Percentiles rank a stretch among this genome's conserved stretches.
Conservation (phyloP, 2,113 vertebrate species). For the Rhipidura dahli region DNA sequence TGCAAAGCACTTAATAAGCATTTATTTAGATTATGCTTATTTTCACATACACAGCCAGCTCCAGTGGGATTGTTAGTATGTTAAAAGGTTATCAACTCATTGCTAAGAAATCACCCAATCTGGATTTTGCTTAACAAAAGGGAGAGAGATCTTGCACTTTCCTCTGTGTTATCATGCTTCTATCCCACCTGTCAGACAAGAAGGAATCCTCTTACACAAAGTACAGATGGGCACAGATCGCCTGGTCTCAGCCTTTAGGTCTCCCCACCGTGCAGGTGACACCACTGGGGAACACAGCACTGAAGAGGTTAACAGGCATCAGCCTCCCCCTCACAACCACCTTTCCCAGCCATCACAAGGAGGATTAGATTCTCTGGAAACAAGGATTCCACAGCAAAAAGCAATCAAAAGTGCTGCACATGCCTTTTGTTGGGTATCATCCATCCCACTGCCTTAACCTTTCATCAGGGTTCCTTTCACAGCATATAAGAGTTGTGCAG, state of each 20-base stretch:
- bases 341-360: not conserved
- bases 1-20: not conserved
- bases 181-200: rapidly evolving
- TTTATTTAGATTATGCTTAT: not conserved
- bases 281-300: not conserved
- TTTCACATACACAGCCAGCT: not conserved
- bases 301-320: not conserved
- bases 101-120: not conserved
- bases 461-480: not conserved
- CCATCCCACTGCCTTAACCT: not conserved
- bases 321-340: not conserved
- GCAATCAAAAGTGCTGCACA: not conserved
- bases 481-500: not conserved
- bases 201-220: not conserved
- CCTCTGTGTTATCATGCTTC: not conserved
- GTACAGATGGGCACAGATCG: rapidly evolving
- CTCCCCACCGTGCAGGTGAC: not conserved
- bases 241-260: not conserved
- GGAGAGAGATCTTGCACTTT: not conserved
- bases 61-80: not conserved
- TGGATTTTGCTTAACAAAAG: not conserved
- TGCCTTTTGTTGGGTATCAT: not conserved
- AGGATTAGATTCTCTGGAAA: not conserved
- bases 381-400: not conserved
- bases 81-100: not conserved